Conservation (phyloP, 2,113 vertebrate genomes). For the Alouatta palliata region DNA sequence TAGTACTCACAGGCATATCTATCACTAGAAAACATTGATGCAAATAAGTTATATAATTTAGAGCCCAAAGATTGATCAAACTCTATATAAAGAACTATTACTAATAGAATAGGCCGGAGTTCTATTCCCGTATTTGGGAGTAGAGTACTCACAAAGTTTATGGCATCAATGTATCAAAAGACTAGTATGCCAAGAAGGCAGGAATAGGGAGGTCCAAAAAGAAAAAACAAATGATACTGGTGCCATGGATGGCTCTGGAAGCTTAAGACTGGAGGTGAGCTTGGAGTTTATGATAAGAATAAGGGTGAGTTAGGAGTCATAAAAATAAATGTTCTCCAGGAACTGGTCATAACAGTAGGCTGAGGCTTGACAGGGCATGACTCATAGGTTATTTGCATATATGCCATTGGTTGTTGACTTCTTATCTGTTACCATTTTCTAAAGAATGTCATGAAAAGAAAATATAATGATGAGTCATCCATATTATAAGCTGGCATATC, state of each 20-base stretch:
- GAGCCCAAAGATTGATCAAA: not conserved
- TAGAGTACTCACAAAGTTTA: not conserved
- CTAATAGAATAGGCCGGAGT: not conserved
- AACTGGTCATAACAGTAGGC: not conserved
- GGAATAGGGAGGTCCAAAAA: not conserved
- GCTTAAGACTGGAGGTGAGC: not conserved
- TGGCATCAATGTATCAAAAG: not conserved
- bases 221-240: not conserved
- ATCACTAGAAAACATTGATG: not conserved
- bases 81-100: not conserved
- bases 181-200: not conserved
- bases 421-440: not conserved
- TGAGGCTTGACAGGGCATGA: not conserved
- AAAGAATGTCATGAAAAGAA: not conserved
- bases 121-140: not conserved
- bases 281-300: constrained; percentile 43
- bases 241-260: constrained; percentile 1
- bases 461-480: not conserved
- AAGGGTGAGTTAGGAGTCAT: not conserved
- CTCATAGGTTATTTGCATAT: not conserved
- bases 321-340: not conserved
- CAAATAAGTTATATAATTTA: constrained; percentile 12
- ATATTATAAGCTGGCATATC: not conserved
- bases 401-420: not conserved
- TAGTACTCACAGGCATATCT: not conserved